Evolutionary conservation across 1,140 invertebrate genomes (phyloP).

Genomic region (Oreohelix idahoensis): DNA sequence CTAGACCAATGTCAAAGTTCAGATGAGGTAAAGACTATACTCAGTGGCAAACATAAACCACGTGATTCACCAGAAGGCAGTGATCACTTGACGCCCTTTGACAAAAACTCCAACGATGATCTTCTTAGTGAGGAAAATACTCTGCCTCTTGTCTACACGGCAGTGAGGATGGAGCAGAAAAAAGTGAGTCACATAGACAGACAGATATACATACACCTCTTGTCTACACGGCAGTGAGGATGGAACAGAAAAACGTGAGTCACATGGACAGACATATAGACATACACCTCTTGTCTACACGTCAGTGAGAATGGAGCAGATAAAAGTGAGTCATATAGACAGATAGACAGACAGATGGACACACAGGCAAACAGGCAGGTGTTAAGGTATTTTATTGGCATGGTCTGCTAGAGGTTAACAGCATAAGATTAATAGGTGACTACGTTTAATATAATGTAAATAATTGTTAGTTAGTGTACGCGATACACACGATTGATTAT

Average conservation of each 20-base stretch:
- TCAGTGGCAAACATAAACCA: constrained; percentile 78
- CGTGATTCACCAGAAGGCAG: constrained; percentile 8
- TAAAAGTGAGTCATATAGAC: constrained; percentile 82
- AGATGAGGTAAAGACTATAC: constrained; percentile 89
- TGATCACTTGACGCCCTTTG: neutral
- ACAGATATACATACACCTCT: constrained; percentile 74
- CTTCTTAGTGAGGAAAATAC: neutral
- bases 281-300: constrained; percentile 86
- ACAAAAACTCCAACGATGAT: neutral
- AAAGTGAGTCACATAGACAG: constrained; percentile 79
- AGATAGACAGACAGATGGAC: neutral
- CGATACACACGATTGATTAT: too few relatives aligned
- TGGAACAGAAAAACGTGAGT: constrained; percentile 93
- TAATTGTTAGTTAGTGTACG: too few relatives aligned
- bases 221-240: constrained; percentile 92
- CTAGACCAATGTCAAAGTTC: constrained; percentile 91
- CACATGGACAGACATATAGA: neutral
- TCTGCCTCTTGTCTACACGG: constrained; percentile 86
- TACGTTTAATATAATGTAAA: too few relatives aligned
- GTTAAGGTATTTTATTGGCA: too few relatives aligned
- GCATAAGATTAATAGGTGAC: too few relatives aligned
- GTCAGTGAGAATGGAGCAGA: constrained; percentile 94
- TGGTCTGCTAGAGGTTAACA: too few relatives aligned
- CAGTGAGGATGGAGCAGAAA: constrained; percentile 94
- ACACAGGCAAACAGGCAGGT: too few relatives aligned